Evolutionary conservation across 2,113 vertebrate species (phyloP).

Genomic region (Rallus limicola): DNA sequence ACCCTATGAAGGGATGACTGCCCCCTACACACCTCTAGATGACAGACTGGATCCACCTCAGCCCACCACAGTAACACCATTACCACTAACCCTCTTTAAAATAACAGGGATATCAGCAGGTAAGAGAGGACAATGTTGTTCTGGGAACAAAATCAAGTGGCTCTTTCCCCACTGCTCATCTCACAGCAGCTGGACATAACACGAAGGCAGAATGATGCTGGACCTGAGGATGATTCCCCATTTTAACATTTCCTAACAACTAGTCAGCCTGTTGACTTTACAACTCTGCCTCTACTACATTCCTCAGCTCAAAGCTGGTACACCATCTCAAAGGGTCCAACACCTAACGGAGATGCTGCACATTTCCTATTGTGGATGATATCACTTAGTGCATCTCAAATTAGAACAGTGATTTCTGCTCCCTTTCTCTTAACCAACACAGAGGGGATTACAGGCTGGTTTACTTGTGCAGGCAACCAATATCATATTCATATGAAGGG

Average conservation of each 20-base stretch:
- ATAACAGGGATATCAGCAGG: background rate
- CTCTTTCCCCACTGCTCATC: background rate
- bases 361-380: background rate
- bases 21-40: background rate
- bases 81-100: background rate
- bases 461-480: background rate
- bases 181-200: background rate
- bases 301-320: background rate
- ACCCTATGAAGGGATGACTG: background rate
- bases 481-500: background rate
- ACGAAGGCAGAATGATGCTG: fast-evolving
- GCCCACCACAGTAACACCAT: background rate
- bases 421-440: background rate
- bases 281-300: background rate
- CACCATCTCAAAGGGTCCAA: background rate
- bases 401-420: background rate
- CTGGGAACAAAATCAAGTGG: background rate
- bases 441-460: background rate
- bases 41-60: background rate
- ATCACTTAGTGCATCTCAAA: background rate
- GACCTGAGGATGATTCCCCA: background rate
- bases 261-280: background rate
- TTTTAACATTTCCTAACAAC: background rate
- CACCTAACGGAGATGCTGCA: background rate
- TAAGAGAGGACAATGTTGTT: background rate